Conservation (phyloP, 1,140 invertebrate species). For the Mactra quadrangularis region DNA sequence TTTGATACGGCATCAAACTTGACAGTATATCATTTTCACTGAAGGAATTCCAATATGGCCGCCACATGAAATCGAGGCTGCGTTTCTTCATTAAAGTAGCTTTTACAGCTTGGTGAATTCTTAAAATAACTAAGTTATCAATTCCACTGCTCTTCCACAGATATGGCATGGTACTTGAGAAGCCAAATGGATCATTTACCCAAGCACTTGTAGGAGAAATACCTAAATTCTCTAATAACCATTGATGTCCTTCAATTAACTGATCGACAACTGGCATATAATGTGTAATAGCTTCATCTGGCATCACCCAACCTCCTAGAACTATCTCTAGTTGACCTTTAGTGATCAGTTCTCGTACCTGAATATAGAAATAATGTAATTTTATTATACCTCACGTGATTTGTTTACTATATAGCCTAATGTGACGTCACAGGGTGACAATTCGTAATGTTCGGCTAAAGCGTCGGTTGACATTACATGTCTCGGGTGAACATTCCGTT, state of each 20-base stretch:
- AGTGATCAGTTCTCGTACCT: conserved; percentile 42
- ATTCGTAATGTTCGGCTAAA: no score
- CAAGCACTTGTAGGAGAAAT: conserved; percentile 91
- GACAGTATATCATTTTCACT: conserved; percentile 72
- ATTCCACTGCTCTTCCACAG: conserved; percentile 92
- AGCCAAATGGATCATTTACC: conserved; percentile 95
- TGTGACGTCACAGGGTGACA: no score
- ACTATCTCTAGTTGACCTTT: conserved; percentile 94
- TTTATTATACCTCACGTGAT: no score
- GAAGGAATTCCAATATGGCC: conserved; percentile 92
- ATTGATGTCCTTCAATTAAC: conserved; percentile 95
- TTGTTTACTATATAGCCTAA: no score
- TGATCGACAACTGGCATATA: conserved; percentile 97
- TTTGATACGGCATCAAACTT: conserved; percentile 99
- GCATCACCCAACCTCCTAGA: conserved; percentile 98
- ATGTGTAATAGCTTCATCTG: conserved; percentile 96
- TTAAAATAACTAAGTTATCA: conserved; percentile 93
- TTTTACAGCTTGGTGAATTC: conserved; percentile 97
- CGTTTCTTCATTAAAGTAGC: conserved; percentile 92
- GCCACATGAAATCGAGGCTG: conserved; percentile 95
- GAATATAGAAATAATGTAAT: no score
- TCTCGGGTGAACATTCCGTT: no score
- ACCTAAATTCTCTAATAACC: conserved; percentile 93
- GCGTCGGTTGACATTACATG: no score
- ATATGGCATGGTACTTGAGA: conserved; percentile 94